Percentiles rank a stretch among this genome's conserved stretches.
Conservation (phyloP, 2,797 vertebrate species). For the Pogoniulus pusillus region DNA sequence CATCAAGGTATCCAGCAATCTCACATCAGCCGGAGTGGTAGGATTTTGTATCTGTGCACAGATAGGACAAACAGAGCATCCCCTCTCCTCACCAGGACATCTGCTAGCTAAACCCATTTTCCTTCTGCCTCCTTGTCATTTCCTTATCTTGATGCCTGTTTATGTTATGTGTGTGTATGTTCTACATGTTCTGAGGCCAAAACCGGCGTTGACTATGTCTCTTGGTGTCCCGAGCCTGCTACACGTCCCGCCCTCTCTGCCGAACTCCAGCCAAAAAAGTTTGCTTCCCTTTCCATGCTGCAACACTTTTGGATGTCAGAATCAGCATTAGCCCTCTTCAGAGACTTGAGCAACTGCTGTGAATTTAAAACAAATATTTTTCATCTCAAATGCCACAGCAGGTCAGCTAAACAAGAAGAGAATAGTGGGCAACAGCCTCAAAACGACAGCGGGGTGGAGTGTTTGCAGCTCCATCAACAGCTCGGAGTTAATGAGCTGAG, state of each 20-base stretch:
- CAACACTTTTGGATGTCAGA: conserved; percentile 63
- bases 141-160: not conserved
- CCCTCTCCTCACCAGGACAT: not conserved
- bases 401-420: conserved; percentile 70
- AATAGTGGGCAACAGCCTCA: conserved; percentile 64
- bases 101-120: not conserved
- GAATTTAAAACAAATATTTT: conserved; percentile 72
- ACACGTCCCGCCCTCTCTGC: conserved; percentile 46
- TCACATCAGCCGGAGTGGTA: not conserved
- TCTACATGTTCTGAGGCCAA: conserved; percentile 16
- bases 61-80: not conserved
- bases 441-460: conserved; percentile 60
- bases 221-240: not conserved
- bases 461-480: conserved; percentile 70
- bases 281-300: conserved; percentile 52
- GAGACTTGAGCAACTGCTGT: conserved; percentile 66
- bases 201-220: conserved; percentile 14
- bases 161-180: not conserved
- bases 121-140: not conserved
- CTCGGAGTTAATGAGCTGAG: conserved; percentile 67
- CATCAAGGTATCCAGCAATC: not conserved
- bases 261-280: conserved; percentile 48
- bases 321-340: conserved; percentile 56
- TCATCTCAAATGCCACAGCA: conserved; percentile 62
- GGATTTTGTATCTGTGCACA: not conserved